Base-by-base conservation (phyloP, 2,888 invertebrate species). In the Agrypnus murinus region DNA sequence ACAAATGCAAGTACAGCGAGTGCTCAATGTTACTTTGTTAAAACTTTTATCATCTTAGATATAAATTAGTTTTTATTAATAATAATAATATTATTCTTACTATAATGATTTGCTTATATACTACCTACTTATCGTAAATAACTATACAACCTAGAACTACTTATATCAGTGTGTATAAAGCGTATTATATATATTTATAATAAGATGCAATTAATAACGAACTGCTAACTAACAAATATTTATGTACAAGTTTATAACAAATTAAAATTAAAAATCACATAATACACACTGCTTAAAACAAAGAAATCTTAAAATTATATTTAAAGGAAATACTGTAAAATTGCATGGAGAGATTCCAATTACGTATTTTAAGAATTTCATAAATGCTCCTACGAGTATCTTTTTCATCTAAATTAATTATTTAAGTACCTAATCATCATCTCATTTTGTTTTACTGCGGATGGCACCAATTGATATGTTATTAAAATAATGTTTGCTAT, bases 281-380 rank as follows among this genome's bases (percentile, higher is more conserved):
- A n/a, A n/a, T 82, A 80, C 81, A 81, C 78, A 78, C 80, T 76
- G 71, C 65, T 68, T 70, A 73, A n/a, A 73, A 70, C 65, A 73
- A 74, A 69, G 76, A 48, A 58, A 74, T 68, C 71, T 77, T 79
- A 77, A 75, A 79, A 80, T 81, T 72, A 81, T n/a, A n/a, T 81
- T 80, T 82, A 79, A 81, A 80, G 79, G 77, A 82, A 83, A 84
- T 83, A 83, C 83, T 84, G 83, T 81, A 82, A 76, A 82, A 83
- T 83, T 75, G 75, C 77, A 74, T 74, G 65, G 64, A 73, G 75
- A 75, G 75, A 76, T 77, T 76, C 77, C 75, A 73, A 72, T 73
- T 62, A 72, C 72, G 70, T 74, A 72, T 72, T 69, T 70, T 70
- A 25, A 66, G 34, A 63, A 64, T 45, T 69, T 69, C 57, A 68